Evolutionary conservation across 2,888 invertebrate species (phyloP).

Genomic region (Phaonia tiefii): DNA sequence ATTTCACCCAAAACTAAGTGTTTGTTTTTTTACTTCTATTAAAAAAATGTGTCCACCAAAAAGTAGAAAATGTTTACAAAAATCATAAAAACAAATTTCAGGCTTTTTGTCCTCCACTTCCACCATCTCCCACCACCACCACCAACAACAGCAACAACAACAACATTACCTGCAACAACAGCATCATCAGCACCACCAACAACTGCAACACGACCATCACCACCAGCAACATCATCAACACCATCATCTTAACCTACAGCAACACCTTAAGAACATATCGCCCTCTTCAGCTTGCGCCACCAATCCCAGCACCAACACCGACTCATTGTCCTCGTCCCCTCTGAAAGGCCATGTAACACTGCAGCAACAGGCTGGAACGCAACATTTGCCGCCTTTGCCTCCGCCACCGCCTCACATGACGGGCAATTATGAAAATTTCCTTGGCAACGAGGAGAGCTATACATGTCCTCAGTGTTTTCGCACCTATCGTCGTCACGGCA

Average conservation of each 20-base stretch:
- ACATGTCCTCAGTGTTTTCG: slow-evolving; percentile 81
- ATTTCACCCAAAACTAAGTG: slow-evolving; percentile 29
- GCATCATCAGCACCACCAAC: slow-evolving; percentile 25
- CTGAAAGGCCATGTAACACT: slow-evolving; percentile 20
- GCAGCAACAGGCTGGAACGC: slow-evolving; percentile 9
- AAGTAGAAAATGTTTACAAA: slow-evolving; percentile 69
- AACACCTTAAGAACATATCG: slow-evolving; percentile 58
- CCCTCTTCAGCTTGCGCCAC: slow-evolving; percentile 40
- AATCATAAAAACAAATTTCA: slow-evolving; percentile 78
- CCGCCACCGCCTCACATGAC: slow-evolving; percentile 61
- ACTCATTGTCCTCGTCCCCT: neutral
- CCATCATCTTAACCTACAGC: slow-evolving; percentile 40
- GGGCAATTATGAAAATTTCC: slow-evolving; percentile 46
- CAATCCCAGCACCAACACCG: slow-evolving; percentile 21
- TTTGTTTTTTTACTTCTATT: slow-evolving; percentile 20
- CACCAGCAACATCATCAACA: slow-evolving; percentile 40
- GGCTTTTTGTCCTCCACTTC: slow-evolving; percentile 70
- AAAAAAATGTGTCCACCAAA: slow-evolving; percentile 18
- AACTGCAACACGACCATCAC: slow-evolving; percentile 29
- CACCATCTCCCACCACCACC: slow-evolving; percentile 48
- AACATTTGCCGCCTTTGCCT: slow-evolving; percentile 48
- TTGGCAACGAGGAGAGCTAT: slow-evolving; percentile 75
- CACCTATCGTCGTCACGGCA: slow-evolving; percentile 82
- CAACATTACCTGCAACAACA: slow-evolving; percentile 37
- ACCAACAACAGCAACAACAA: slow-evolving; percentile 53